Evolutionary conservation across 1,140 invertebrate genomes (phyloP).

Genomic region (Pachyrhynchus sulphureomaculatus): DNA sequence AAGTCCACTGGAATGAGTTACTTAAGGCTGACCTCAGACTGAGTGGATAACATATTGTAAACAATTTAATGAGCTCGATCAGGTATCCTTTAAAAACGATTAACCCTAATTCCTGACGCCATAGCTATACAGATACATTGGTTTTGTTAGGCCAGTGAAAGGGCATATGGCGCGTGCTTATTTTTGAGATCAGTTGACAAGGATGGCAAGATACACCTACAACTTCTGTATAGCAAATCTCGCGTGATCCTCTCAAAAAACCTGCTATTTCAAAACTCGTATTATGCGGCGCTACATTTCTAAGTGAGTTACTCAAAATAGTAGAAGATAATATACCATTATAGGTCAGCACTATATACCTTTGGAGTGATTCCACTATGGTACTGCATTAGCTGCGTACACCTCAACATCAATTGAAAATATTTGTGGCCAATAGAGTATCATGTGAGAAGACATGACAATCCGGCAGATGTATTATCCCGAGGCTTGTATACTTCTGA

Average conservation of each 20-base stretch:
- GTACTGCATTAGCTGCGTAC: not conserved
- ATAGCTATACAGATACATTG: conserved; percentile 49
- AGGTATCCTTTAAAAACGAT: no score
- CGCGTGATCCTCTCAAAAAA: not conserved
- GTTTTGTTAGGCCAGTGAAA: conserved; percentile 47
- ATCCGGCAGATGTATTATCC: no score
- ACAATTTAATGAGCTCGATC: no score
- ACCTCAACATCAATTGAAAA: no score
- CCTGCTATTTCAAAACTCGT: not conserved
- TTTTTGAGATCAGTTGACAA: conserved; percentile 28
- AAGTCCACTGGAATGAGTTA: no score
- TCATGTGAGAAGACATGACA: no score
- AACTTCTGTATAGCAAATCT: not conserved
- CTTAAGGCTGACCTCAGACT: no score
- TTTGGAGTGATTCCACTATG: not conserved
- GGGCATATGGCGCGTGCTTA: conserved; percentile 44
- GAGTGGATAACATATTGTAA: no score
- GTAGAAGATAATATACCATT: not conserved
- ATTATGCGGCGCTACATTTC: not conserved
- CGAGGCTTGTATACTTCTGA: no score
- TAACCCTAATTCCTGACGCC: no score
- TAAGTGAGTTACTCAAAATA: not conserved
- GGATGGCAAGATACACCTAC: not conserved
- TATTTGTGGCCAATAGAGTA: no score
- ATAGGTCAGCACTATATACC: not conserved